Percentiles rank a stretch among this genome's conserved stretches.
phyloP scores from a whole-genome alignment of 1,140 invertebrate genomes.

The Drosophila pseudoobscura region DNA sequence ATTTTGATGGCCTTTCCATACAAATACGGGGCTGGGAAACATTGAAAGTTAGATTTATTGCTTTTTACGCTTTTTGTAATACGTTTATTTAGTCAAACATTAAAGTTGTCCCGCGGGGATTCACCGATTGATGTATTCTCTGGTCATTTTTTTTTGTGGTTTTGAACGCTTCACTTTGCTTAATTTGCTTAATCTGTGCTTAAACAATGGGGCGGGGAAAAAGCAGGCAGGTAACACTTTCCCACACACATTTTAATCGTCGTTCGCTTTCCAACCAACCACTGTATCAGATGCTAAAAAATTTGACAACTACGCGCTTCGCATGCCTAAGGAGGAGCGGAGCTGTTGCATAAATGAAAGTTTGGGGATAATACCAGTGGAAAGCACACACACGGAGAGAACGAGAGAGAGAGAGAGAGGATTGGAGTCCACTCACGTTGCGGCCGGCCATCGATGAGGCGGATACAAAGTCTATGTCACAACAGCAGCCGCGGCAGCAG shows the following conservation, averaged over 20 bases:
- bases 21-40: slow-evolving; percentile 3
- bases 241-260: slow-evolving; percentile 15
- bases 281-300: not conserved
- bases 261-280: slow-evolving; percentile 10
- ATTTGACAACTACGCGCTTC: slow-evolving; percentile 11
- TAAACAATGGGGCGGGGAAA: slow-evolving; percentile 1
- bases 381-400: slow-evolving; percentile 13
- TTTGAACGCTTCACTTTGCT: no score
- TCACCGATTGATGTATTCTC: slow-evolving; percentile 1
- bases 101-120: not conserved
- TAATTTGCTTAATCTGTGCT: slow-evolving; percentile 14
- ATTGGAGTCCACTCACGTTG: slow-evolving; percentile 24
- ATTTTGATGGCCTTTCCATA: slow-evolving; percentile 24
- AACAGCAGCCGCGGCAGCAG: slow-evolving; percentile 3
- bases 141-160: no score
- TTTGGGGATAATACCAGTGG: slow-evolving; percentile 4
- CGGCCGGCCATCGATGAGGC: slow-evolving; percentile 19
- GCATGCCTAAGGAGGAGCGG: slow-evolving; percentile 20
- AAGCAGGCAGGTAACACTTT: slow-evolving; percentile 5
- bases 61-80: not conserved
- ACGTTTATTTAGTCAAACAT: slow-evolving; percentile 10
- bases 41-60: slow-evolving; percentile 9
- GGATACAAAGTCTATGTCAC: slow-evolving; percentile 61
- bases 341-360: slow-evolving; percentile 47
- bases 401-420: slow-evolving; percentile 33